A percentile compares a stretch with the other conserved stretches of the same genome.
phyloP scores from a whole-genome alignment of 2,888 invertebrate species.

The Sinopyrophorus schimmeli region DNA sequence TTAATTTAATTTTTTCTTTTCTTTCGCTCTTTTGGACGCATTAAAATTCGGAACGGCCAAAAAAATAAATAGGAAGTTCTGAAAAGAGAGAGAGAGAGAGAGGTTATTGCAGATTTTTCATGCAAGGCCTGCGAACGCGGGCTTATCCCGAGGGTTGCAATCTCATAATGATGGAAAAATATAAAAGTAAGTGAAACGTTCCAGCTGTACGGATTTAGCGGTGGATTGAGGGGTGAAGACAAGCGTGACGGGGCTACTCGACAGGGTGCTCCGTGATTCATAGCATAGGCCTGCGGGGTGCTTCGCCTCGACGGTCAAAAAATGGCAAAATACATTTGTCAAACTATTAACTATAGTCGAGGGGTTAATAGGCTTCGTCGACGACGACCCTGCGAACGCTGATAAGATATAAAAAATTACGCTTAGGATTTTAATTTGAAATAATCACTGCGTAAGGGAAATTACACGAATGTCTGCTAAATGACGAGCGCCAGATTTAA shows the following conservation, averaged over 20 bases:
- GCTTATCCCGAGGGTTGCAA: slow-evolving; percentile 5
- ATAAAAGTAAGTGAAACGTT: slow-evolving; percentile 26
- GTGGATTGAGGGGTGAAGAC: slow-evolving; percentile 31
- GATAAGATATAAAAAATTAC: slow-evolving; percentile 29
- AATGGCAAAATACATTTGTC: slow-evolving; percentile 43
- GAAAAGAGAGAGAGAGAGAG: neutral
- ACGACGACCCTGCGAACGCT: slow-evolving; percentile 22
- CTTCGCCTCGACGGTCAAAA: slow-evolving; percentile 36
- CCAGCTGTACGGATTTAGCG: slow-evolving; percentile 28
- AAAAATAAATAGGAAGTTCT: neutral
- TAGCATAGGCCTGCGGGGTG: slow-evolving; percentile 32
- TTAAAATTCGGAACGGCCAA: neutral
- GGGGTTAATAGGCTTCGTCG: slow-evolving; percentile 34
- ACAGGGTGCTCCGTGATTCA: slow-evolving; percentile 33
- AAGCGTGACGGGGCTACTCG: slow-evolving; percentile 32
- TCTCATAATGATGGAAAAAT: slow-evolving; percentile 25
- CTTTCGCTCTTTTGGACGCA: no score
- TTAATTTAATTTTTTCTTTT: no score
- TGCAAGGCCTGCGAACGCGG: slow-evolving; percentile 4
- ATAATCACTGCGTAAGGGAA: no score
- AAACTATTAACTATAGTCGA: slow-evolving; percentile 40
- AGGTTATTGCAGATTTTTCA: neutral
- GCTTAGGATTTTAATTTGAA: slow-evolving; percentile 27
- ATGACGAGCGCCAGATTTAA: no score
- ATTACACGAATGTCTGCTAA: no score